Base-by-base conservation (phyloP, 2,888 invertebrate genomes). In the Boloria selene region DNA sequence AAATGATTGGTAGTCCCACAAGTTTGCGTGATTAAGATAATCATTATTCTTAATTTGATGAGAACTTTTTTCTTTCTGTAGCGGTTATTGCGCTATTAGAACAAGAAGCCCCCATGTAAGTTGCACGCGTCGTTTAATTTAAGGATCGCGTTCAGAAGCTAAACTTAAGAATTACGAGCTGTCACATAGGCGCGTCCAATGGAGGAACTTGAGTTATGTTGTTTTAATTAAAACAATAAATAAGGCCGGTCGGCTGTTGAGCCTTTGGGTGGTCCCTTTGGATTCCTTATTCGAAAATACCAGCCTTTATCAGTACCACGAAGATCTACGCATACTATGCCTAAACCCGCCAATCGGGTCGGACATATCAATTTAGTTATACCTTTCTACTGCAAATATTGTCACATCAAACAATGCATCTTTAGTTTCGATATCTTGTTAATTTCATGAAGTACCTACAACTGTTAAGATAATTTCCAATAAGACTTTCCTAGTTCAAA, bases 151-250 rank as follows among this genome's bases (percentile, higher is more conserved):
- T 81, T 81, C 84, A 77, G 84, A 81, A 85, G 84, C 84, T 80
- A 78, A 79, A 77, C 74, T 75, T 79, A 78, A 84, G 82, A 87
- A 77, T 84, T 81, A 87, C 83, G 82, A 81, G 75, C 84, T 87
- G 88, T 84, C 86, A 80, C 78, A 79, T 75, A 81, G 81, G 79
- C 81, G 81, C 84, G 82, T 81, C 77, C 77, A 77, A 74, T 74
- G 73, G 72, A 71, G 71, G 72, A 75, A 78, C 78, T 77, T 81
- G 85, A 86, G 82, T 88, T 90, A 90, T 88, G 88, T 84, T 83
- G 86, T 85, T 86, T 89, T 90, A 91, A 91, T 90, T 90, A 90
- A 88, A 84, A 86, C 87, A 86, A 89, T 90, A 90, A 90, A 90
- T 88, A 85, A 86, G 75, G 70, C 70, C 69, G 71, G 70, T 66